These are phyloP conservation scores for Zonitis immaculata DNA, from an alignment of 2,888 invertebrate genomes.

Conservation along the genomic window DNA sequence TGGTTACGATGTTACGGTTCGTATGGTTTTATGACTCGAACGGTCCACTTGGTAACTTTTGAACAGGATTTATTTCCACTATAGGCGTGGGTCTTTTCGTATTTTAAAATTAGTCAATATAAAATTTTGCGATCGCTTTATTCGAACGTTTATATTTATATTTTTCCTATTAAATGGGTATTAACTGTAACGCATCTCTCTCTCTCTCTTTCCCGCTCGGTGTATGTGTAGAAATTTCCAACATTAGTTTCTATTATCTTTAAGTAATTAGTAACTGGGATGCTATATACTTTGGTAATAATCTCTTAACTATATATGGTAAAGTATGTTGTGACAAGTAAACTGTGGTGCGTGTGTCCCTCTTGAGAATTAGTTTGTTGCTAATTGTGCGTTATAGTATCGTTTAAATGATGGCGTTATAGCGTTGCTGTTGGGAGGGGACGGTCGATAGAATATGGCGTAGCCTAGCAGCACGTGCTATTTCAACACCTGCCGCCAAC, in stretches of 20 bases:
- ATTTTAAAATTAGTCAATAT: slow-evolving; percentile 1
- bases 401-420: slow-evolving; percentile 13
- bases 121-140: no score
- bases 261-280: slow-evolving; percentile 1
- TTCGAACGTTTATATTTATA: background rate
- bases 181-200: no score
- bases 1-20: slow-evolving; percentile 1
- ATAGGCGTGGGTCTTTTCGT: background rate
- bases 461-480: slow-evolving; percentile 5
- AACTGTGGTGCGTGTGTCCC: slow-evolving; percentile 1
- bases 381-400: slow-evolving; percentile 18
- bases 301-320: background rate
- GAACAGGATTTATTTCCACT: background rate
- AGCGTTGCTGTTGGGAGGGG: slow-evolving; percentile 1
- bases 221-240: background rate
- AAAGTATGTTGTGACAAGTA: slow-evolving; percentile 4
- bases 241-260: background rate
- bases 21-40: background rate
- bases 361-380: slow-evolving; percentile 15
- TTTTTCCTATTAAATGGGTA: background rate
- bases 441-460: background rate
- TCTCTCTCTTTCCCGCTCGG: no score
- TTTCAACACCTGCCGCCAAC: slow-evolving; percentile 8
- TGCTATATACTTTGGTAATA: slow-evolving; percentile 1
- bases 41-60: background rate